phyloP scores from a whole-genome alignment of 2,113 vertebrate genomes.

The Mirza zaza region DNA sequence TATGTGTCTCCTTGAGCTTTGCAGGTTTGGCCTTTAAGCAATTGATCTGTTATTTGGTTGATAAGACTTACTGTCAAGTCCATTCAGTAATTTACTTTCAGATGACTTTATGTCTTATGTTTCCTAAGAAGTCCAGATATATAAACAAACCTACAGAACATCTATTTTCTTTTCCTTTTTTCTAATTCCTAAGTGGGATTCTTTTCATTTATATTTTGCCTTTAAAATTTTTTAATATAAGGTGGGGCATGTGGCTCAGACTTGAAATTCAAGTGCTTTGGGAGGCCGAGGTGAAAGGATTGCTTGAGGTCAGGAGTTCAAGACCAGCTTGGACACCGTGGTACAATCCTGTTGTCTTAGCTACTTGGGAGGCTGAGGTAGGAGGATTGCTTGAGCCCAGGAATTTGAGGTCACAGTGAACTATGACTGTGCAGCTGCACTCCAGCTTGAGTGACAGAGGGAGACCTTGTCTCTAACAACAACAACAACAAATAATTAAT shows the following conservation, averaged over 20 bases:
- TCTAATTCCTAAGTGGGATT: not conserved
- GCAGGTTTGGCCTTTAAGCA: slow-evolving; percentile 18
- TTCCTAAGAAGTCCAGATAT: not conserved
- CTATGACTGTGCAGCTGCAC: too few relatives aligned
- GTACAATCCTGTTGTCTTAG: too few relatives aligned
- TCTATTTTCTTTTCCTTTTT: not conserved
- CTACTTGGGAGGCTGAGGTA: too few relatives aligned
- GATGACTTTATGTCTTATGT: not conserved
- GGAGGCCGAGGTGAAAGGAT: too few relatives aligned
- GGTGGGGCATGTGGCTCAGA: not conserved
- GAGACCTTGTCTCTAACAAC: too few relatives aligned
- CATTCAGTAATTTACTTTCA: not conserved
- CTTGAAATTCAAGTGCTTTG: too few relatives aligned
- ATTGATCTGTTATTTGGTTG: not conserved
- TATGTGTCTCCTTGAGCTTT: not conserved
- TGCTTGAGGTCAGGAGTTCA: too few relatives aligned
- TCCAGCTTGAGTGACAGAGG: too few relatives aligned
- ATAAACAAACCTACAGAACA: not conserved
- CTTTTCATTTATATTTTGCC: not conserved
- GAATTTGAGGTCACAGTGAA: too few relatives aligned
- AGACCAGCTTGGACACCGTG: too few relatives aligned
- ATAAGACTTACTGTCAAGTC: not conserved
- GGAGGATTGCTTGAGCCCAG: too few relatives aligned
- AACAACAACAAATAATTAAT: too few relatives aligned
- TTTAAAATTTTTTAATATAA: not conserved